Evolutionary conservation across 2,797 vertebrate species (phyloP), one percentile per base, ranked within the genome.

Genomic region (Centroberyx gerrardi): DNA sequence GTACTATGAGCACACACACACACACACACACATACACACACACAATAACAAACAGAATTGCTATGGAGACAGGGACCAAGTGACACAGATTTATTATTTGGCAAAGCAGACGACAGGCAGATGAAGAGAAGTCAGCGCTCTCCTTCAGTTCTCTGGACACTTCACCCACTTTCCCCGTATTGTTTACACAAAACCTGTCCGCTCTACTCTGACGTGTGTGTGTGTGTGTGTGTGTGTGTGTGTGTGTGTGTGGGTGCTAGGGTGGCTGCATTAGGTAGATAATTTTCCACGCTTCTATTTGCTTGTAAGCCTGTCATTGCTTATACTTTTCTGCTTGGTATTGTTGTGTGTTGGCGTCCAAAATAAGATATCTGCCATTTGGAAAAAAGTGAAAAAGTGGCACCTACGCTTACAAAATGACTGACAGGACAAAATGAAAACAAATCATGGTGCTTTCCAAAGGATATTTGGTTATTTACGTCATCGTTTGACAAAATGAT

Each of bases 81-180:
- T 7, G 75, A 74, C 56, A 75, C 42, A 76, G 62, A 81, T 79
- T 38, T 67, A 76, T 77, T 74, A 78, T 87, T 75, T 77, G 82
- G 69, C 76, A 75, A 76, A 76, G 66, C 61, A 33, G 54, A 17
- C 49, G 84, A 81, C 68, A 85, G 79, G 53, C 62, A 86, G 81
- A 87, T 78, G 84, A 86, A 76, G 72, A 64, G 53, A 52, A 88
- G 81, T 42, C 62, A 28, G 38, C 1, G 65, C 2, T 13, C 66
- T 71, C 51, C 59, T 76, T 86, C 73, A 80, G 88, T 80, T 87
- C 83, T 90, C 85, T 83, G 85, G 89, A 87, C 82, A 76, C 82
- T 78, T 90, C 85, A 84, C 84, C 86, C 84, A 87, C 61, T 92
- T 90, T 86, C 28, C 2, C 48, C 7, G 3, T 44, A 38, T 69